Percentiles rank a stretch among this genome's conserved stretches.
These are phyloP conservation scores for Erebia epiphron DNA, from an alignment of 2,888 invertebrate genomes.

Conservation along the genomic window DNA sequence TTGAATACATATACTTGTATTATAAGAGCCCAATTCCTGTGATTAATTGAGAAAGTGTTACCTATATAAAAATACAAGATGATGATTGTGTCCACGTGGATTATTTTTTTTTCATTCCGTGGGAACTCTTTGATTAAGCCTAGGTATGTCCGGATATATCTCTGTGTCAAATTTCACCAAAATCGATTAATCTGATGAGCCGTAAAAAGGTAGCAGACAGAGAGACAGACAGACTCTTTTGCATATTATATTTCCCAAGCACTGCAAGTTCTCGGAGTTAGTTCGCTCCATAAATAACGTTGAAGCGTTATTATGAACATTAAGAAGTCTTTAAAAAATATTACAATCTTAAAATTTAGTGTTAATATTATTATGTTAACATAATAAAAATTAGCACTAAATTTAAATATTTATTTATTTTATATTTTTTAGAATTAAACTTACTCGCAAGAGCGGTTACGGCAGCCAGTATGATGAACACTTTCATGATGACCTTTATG, in stretches of 20 bases:
- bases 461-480: constrained; percentile 77
- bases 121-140: too few relatives aligned
- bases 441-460: constrained; percentile 76
- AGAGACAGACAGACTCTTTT: too few relatives aligned
- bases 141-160: too few relatives aligned
- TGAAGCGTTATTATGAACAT: not conserved
- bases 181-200: too few relatives aligned
- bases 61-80: too few relatives aligned
- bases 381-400: not conserved
- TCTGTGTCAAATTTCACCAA: too few relatives aligned
- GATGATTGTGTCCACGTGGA: too few relatives aligned
- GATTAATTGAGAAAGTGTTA: not conserved
- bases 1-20: not conserved
- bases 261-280: not conserved
- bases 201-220: too few relatives aligned
- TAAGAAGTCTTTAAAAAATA: too few relatives aligned
- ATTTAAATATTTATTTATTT: not conserved
- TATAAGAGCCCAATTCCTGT: not conserved
- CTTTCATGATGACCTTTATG: constrained; percentile 77
- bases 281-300: not conserved
- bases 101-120: too few relatives aligned
- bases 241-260: too few relatives aligned
- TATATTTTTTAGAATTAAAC: constrained; percentile 43
- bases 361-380: not conserved
- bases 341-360: not conserved